Percentiles rank a stretch among this genome's conserved stretches.
Conservation (phyloP, 2,888 invertebrate genomes). For the Papilio protenor region DNA sequence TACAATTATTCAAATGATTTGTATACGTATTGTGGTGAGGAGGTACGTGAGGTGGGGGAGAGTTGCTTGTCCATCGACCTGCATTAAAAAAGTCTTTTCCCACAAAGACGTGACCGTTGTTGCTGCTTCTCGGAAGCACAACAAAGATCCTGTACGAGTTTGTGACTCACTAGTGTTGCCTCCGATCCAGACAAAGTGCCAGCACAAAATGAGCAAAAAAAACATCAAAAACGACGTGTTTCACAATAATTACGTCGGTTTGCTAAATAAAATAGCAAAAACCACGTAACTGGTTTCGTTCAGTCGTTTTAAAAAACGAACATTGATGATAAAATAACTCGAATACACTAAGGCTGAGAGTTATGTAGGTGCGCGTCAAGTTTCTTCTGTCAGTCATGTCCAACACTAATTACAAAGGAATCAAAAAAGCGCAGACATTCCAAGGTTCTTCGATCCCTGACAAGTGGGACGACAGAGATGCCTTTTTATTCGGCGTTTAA, state of each 20-base stretch:
- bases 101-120: constrained; percentile 74
- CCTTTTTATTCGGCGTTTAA: background rate
- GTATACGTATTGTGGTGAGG: constrained; percentile 49
- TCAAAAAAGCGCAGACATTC: constrained; percentile 15
- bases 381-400: constrained; percentile 32
- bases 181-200: constrained; percentile 63
- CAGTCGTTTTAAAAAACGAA: constrained; percentile 25
- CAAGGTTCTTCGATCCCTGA: constrained; percentile 28
- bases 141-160: constrained; percentile 80
- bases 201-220: constrained; percentile 54
- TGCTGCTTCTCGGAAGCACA: constrained; percentile 78
- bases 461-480: constrained; percentile 33
- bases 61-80: constrained; percentile 78
- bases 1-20: constrained; percentile 59
- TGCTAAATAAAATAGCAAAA: constrained; percentile 34
- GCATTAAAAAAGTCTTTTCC: constrained; percentile 75
- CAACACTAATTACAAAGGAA: constrained; percentile 28
- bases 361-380: constrained; percentile 21
- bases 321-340: constrained; percentile 38
- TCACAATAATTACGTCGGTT: constrained; percentile 31
- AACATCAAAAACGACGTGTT: constrained; percentile 47
- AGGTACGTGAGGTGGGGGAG: constrained; percentile 52
- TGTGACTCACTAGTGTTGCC: constrained; percentile 72
- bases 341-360: constrained; percentile 10
- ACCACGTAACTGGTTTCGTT: constrained; percentile 23